Base-by-base conservation (phyloP, 2,113 vertebrate species). In the Narcine bancroftii region DNA sequence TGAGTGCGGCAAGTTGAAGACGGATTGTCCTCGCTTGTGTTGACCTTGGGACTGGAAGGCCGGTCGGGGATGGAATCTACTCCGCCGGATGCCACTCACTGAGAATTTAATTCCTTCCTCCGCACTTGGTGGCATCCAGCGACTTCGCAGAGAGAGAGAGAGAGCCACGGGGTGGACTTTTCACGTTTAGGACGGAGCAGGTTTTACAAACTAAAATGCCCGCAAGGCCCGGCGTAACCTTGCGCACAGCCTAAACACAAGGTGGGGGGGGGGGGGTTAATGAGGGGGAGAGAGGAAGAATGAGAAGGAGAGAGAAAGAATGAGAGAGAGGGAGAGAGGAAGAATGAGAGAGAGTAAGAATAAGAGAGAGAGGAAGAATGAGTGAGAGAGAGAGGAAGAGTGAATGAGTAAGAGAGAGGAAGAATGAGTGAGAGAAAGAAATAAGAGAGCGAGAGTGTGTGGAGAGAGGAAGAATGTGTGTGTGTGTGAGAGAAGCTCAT, bases 151-250 rank as follows among this genome's bases (percentile, higher is more conserved):
- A 13, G 15, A 91, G 24, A 69, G 65, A 69, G 39, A 13, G 15
- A 91, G 24, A 69, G 65, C 65, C 4, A 42, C 26, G 63, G 89
- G 65, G 89, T 69, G 36, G 39, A 17, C 21, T 66, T 89, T 89
- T 36, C 87, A 29, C 89, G 39, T 91, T 91, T 91, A 91, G 63
- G 63, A 69, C 63, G 36, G 87, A 91, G 87, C 63, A 91, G 42
- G 69, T 33, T 60, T 60, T 24, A 69, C 6, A 47, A 45, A 42
- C 5, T 15, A 5, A 91, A 71, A 63, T 65, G 56, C 29, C 2
- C 53, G 56, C 33, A 56, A 89, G 56, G 29, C 36, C 63, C 9
- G 87, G 24, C 17, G 36, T 39, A 45, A 10, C 42, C 6, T 26
- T 47, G 42, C n/a, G 36, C 11, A 36, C 42, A 42, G 75, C 42